A percentile compares a stretch with the other conserved stretches of the same genome.
phyloP scores from a whole-genome alignment of 1,140 invertebrate genomes.

The Philotrypesis tridentata region DNA sequence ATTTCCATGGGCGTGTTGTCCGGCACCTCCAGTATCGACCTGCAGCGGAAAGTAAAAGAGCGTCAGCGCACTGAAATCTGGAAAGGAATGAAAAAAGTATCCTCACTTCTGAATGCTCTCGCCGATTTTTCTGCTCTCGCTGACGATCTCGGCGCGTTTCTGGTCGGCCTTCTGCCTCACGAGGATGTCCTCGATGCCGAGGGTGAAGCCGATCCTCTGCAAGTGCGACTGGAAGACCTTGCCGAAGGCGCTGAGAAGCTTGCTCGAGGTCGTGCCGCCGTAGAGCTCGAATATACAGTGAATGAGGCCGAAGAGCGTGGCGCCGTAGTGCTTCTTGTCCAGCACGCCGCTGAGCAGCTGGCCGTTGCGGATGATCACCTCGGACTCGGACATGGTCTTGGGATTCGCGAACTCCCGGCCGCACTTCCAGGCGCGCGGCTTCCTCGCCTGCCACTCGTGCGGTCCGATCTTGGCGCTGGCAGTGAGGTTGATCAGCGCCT shows the following conservation, averaged over 20 bases:
- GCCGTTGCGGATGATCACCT: constrained; percentile 92
- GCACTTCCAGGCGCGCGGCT: constrained; percentile 77
- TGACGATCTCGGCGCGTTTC: constrained; percentile 83
- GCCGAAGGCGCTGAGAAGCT: constrained; percentile 90
- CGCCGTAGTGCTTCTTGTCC: constrained; percentile 97
- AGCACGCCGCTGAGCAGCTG: constrained; percentile 94
- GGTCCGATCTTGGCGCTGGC: constrained; percentile 89
- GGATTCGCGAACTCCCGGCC: constrained; percentile 77
- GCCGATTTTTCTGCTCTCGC: constrained; percentile 77
- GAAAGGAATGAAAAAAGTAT: too few species aligned
- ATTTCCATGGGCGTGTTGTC: constrained; percentile 74
- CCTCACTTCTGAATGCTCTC: constrained; percentile 77
- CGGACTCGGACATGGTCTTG: constrained; percentile 88
- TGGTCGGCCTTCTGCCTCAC: constrained; percentile 83
- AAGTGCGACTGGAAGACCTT: constrained; percentile 94
- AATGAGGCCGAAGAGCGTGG: constrained; percentile 93
- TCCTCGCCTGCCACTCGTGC: constrained; percentile 82
- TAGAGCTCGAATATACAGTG: constrained; percentile 97
- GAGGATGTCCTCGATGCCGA: constrained; percentile 96
- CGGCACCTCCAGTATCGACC: constrained; percentile 82
- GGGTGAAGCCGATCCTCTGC: constrained; percentile 93
- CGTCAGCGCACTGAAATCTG: not conserved
- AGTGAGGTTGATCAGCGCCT: constrained; percentile 83
- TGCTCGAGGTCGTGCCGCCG: constrained; percentile 87
- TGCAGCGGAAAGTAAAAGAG: constrained; percentile 66